Evolutionary conservation across 2,888 invertebrate species (phyloP), one percentile per base, ranked within the genome.

Genomic region (Sphaerophoria rueppellii): DNA sequence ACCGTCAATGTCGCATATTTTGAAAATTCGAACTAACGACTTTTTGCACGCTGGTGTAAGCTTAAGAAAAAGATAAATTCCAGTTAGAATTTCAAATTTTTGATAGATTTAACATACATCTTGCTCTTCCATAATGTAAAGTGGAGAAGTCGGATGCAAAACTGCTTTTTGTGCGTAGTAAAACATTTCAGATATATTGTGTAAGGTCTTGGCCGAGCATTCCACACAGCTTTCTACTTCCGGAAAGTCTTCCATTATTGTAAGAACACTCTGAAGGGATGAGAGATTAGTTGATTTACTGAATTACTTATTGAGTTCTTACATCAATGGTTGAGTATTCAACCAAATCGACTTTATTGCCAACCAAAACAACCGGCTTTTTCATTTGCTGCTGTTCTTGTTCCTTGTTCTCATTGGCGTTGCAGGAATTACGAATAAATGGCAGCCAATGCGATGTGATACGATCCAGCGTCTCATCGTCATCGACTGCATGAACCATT

Each of bases 81-180:
- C 12, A 43, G 4, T 43, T 5, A 43, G 43, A 9, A 43, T 2
- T 43, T 11, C 12, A 12, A 43, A 43, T 9, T 43, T 7, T 43
- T 11, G 6, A 7, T 43, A 4, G 9, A 14, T 40, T 40, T 0
- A 46, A 92, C 93, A 93, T 93, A 98, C 98, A 94, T 99, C 98
- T 93, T 98, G 97, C 88, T 97, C 96, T 89, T 99, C 99, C 89
- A 98, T 96, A 89, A 96, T 95, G 92, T 98, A 99, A 75, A 99
- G 95, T 32, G 99, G 99, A 55, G 97, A 95, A 58, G 98, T 99
- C 12, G 99, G 99, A 93, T 99, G 99, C 72, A 99, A 93, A 40
- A 99, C 99, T 78, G 99, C 99, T 91, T 99, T 99, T 93, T 99
- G 99, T 89, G 99, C 99, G 93, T 99, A 99, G 91, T 99, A 99